These are phyloP conservation scores for Teinopalpus imperialis DNA, from an alignment of 2,888 invertebrate species.

Conservation along the genomic window DNA sequence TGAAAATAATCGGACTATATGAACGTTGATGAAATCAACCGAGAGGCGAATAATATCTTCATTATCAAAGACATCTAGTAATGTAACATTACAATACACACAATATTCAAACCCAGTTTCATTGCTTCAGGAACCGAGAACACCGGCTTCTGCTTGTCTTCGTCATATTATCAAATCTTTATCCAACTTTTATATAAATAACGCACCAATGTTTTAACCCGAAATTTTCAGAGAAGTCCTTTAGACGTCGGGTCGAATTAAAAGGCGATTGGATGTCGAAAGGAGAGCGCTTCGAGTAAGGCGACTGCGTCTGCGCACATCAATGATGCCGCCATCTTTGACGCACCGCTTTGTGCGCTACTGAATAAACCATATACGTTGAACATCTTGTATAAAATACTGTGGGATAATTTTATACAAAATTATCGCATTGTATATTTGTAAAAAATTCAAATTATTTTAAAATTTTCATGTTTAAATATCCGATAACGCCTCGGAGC, in stretches of 20 bases:
- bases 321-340: constrained; percentile 24
- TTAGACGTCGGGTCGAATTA: constrained; percentile 20
- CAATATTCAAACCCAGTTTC: no score
- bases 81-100: no score
- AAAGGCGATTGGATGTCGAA: constrained; percentile 22
- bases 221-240: constrained; percentile 14
- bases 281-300: constrained; percentile 8
- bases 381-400: constrained; percentile 28
- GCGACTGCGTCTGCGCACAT: constrained; percentile 17
- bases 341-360: constrained; percentile 24
- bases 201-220: constrained; percentile 5
- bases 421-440: no score
- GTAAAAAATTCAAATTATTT: no score
- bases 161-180: not conserved
- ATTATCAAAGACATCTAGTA: no score
- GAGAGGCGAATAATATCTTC: no score
- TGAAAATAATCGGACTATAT: no score
- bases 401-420: constrained; percentile 21
- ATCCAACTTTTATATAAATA: constrained; percentile 4
- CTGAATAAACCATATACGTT: constrained; percentile 19
- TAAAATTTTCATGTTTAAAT: no score
- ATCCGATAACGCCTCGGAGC: no score
- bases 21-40: no score
- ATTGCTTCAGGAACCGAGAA: no score
- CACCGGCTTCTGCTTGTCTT: no score